Percentiles rank a stretch among this genome's conserved stretches.
phyloP scores from a whole-genome alignment of 2,888 invertebrate genomes.

The Parochlus steinenii region DNA sequence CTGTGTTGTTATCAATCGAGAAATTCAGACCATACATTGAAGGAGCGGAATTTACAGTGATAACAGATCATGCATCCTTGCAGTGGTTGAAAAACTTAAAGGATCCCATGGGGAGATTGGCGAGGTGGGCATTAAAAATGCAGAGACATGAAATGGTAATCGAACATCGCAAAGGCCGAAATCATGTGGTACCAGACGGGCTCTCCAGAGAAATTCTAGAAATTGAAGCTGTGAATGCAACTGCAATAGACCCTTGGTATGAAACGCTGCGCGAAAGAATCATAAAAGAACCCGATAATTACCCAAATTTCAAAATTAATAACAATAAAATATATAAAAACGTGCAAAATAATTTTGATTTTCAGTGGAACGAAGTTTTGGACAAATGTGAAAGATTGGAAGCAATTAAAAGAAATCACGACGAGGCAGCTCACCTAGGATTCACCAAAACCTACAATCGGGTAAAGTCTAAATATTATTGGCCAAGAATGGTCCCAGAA shows the following conservation, averaged over 20 bases:
- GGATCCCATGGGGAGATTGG: conserved; percentile 13
- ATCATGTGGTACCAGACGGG: conserved; percentile 10
- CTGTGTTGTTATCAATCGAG: conserved; percentile 13
- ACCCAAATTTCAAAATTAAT: neutral
- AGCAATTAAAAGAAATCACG: neutral
- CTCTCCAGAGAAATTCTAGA: conserved; percentile 2
- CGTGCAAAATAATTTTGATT: too few species aligned
- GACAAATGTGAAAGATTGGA: neutral
- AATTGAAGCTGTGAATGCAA: neutral
- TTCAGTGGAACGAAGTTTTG: neutral
- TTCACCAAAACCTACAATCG: neutral
- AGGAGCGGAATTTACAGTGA: conserved; percentile 13
- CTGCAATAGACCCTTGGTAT: neutral
- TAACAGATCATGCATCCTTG: conserved; percentile 11
- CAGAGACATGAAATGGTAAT: conserved; percentile 11
- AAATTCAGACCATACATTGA: conserved; percentile 14
- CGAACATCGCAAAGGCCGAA: conserved; percentile 12
- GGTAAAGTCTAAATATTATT: conserved; percentile 4
- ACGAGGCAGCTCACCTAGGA: conserved; percentile 2
- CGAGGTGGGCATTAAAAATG: conserved; percentile 12
- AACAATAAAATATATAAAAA: neutral
- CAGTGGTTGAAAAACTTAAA: conserved; percentile 13
- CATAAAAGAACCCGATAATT: neutral
- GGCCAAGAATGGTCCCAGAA: conserved; percentile 6
- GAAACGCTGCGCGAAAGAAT: neutral